These are phyloP conservation scores for Poecilia gillii DNA, from an alignment of 2,797 vertebrate genomes.

Conservation along the genomic window DNA sequence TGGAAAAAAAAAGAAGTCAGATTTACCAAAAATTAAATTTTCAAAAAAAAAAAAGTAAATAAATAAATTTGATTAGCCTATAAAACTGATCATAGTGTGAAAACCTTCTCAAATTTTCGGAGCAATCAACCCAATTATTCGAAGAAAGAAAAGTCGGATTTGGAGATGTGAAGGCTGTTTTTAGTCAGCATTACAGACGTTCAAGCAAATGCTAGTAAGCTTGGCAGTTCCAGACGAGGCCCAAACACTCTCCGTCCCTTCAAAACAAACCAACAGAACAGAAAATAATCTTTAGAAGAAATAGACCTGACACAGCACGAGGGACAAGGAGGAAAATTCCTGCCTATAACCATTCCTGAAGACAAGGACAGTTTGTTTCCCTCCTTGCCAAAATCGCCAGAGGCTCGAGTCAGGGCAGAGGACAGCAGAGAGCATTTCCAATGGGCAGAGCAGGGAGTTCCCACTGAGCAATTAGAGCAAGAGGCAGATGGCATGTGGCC, in stretches of 20 bases:
- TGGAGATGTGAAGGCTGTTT: background rate
- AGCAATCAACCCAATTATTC: background rate
- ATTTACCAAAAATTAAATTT: too few relatives aligned
- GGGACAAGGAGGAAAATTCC: conserved; percentile 15
- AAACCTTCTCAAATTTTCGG: background rate
- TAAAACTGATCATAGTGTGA: background rate
- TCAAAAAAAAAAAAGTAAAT: too few relatives aligned
- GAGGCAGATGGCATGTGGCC: conserved; percentile 63
- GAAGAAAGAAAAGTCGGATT: background rate
- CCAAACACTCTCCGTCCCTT: background rate
- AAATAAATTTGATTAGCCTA: too few relatives aligned
- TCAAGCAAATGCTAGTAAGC: background rate
- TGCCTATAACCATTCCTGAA: conserved; percentile 47
- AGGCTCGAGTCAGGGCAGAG: conserved; percentile 20
- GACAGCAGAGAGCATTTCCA: conserved; percentile 16
- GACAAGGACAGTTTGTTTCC: conserved; percentile 9
- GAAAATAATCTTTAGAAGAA: conserved; percentile 24
- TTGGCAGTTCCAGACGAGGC: background rate
- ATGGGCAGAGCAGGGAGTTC: conserved; percentile 35
- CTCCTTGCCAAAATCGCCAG: conserved; percentile 20
- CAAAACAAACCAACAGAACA: background rate
- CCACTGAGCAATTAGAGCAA: conserved; percentile 63
- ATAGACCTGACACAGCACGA: conserved; percentile 17
- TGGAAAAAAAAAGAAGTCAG: too few relatives aligned
- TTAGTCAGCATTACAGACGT: background rate